Evolutionary conservation across 1,140 invertebrate species (phyloP), one percentile per base, ranked within the genome.

Genomic region (Drosophila malerkotliana): DNA sequence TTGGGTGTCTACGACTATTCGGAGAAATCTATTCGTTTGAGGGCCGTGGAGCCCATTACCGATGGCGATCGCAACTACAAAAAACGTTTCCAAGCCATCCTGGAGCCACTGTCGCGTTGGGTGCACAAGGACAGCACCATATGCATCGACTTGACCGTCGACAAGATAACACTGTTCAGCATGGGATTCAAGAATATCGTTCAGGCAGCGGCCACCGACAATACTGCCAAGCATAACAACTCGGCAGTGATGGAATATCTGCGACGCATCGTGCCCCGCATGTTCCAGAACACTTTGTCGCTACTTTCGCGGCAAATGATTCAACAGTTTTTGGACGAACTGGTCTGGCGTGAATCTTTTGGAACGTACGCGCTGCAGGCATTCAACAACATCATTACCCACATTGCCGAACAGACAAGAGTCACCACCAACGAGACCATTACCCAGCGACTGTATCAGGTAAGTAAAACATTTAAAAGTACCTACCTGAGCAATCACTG

Each of bases 231-330:
- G 47, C 93, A 94, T 56, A 95, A 94, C 59, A 97, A 97, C 88
- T 94, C 94, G 4, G 95, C 95, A 34, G 95, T 98, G 4, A 98
- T 98, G 97, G 96, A 97, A 56, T 98, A 97, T 90, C 91, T 98
- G 37, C 92, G 96, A 41, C 94, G 95, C 66, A 96, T 97, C 62
- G 96, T 98, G 4, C 97, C 97, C 0, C 93, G 96, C 89, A 97
- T 97, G 96, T 98, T 97, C 92, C 95, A 97, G 93, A 97, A 97
- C 90, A 97, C 97, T 0, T 90, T 98, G 6, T 97, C 96, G 15
- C 92, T 97, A 55, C 92, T 98, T 0, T 97, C 96, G 4, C 93
- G 96, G 51, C 95, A 96, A 91, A 96, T 97, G 91, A 97, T 97
- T 81, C 97, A 98, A 89, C 96, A 98, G 85, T 97, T 98, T 90